A percentile compares a stretch with the other conserved stretches of the same genome.
Evolutionary conservation across 1,140 invertebrate genomes (phyloP).

Genomic region (Epicauta chinensis): DNA sequence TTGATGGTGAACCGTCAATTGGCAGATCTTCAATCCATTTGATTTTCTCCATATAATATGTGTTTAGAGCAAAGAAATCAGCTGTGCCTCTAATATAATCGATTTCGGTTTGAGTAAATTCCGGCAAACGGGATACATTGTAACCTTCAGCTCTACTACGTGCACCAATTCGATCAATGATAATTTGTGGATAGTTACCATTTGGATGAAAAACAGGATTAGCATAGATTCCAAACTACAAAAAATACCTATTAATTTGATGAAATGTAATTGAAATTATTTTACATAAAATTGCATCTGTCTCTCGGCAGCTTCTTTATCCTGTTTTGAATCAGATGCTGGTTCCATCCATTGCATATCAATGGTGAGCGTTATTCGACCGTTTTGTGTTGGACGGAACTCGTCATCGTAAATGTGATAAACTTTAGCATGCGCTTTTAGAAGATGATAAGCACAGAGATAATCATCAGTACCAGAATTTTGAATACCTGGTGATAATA

Average conservation of each 20-base stretch:
- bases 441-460: slow-evolving; percentile 26
- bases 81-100: slow-evolving; percentile 11
- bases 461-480: slow-evolving; percentile 28
- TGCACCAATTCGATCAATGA: slow-evolving; percentile 35
- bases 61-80: slow-evolving; percentile 31
- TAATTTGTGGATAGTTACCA: slow-evolving; percentile 36
- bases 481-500: slow-evolving; percentile 25
- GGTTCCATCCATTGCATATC: slow-evolving; percentile 27
- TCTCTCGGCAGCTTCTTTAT: slow-evolving; percentile 45
- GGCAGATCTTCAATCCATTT: slow-evolving; percentile 41
- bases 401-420: slow-evolving; percentile 30
- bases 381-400: slow-evolving; percentile 24
- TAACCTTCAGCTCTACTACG: slow-evolving; percentile 44
- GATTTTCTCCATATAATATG: slow-evolving; percentile 46
- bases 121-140: slow-evolving; percentile 48
- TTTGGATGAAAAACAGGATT: slow-evolving; percentile 54
- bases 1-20: neutral
- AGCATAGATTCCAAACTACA: slow-evolving; percentile 52
- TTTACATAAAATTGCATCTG: slow-evolving; percentile 42
- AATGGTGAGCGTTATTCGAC: slow-evolving; percentile 10
- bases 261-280: too few relatives aligned
- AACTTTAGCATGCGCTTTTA: slow-evolving; percentile 27
- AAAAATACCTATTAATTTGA: slow-evolving; percentile 10
- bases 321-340: slow-evolving; percentile 38
- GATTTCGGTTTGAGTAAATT: slow-evolving; percentile 50